Evolutionary conservation across 2,113 vertebrate genomes (phyloP), one percentile per base, ranked within the genome.

Genomic region (Miniopterus natalensis): DNA sequence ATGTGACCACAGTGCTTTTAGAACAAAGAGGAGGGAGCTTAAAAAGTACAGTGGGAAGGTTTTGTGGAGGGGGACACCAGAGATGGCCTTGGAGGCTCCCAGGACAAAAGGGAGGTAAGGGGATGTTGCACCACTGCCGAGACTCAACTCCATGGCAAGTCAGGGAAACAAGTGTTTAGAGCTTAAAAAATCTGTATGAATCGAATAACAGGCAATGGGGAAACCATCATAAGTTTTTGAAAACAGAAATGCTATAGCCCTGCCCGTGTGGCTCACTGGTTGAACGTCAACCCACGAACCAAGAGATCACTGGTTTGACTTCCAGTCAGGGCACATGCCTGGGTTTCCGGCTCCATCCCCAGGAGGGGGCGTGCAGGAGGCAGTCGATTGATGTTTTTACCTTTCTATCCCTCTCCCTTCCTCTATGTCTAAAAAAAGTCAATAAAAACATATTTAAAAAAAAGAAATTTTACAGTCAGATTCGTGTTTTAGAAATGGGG

Each of bases 61-160:
- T 90, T 93, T 20, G 9, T 1, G 23, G 57, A 61, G 15, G 9
- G 21, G 18, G 20, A 29, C 3, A 18, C 3, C 0, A 1, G 71
- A 71, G 51, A 25, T 36, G 29, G 36, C 45, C 5, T 12, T 5
- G 66, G 29, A 63, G 8, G 40, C 23, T 23, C 74, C 83, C 15
- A 6, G 68, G 70, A 14, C 27, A 6, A 65, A 49, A 80, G 70
- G 27, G 21, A 80, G 45, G 3, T 1, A 51, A 57, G 9, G 5
- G 13, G 49, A n/a, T 17, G n/a, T 6, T 1, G 13, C 10, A 51
- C 10, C 7, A 42, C 4, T 21, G 45, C 0, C 1, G 40, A 81
- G 27, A 73, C 59, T 59, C 40, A 73, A 40, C 5, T 51, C 14
- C n/a, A 5, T 2, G 57, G 40, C 14, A 29, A 75, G 51, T 25